phyloP scores from a whole-genome alignment of 92 coral and sea anemone species.

The Phenganax stokvisi region DNA sequence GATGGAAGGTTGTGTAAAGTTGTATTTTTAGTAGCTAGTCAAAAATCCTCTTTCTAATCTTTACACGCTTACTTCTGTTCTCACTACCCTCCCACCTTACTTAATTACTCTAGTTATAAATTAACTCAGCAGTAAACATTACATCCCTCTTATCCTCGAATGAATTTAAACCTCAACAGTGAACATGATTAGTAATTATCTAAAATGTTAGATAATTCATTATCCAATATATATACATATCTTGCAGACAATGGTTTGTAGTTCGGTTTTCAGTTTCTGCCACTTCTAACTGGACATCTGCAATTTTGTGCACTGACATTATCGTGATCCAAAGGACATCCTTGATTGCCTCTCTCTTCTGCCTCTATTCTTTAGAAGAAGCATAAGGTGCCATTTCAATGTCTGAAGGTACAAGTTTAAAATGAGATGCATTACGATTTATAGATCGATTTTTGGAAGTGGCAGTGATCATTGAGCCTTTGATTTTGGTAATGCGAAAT shows the following conservation, averaged over 20 bases:
- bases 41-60: too few species aligned
- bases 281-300: background rate
- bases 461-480: constrained; percentile 42
- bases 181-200: background rate
- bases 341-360: background rate
- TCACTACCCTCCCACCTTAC: too few species aligned
- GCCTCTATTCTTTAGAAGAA: background rate
- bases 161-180: background rate
- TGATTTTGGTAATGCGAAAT: constrained; percentile 15
- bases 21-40: too few species aligned
- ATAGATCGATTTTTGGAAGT: background rate
- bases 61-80: too few species aligned
- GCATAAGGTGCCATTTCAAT: background rate
- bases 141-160: constrained; percentile 1
- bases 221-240: background rate
- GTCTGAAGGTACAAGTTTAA: background rate
- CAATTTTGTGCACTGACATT: background rate
- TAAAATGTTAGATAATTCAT: background rate
- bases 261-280: background rate
- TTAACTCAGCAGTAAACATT: background rate
- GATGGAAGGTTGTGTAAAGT: too few species aligned
- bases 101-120: background rate
- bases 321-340: background rate
- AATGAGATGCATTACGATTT: background rate
- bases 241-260: background rate